Evolutionary conservation across 1,140 invertebrate species (phyloP).

Genomic region (Brachionus rubens): DNA sequence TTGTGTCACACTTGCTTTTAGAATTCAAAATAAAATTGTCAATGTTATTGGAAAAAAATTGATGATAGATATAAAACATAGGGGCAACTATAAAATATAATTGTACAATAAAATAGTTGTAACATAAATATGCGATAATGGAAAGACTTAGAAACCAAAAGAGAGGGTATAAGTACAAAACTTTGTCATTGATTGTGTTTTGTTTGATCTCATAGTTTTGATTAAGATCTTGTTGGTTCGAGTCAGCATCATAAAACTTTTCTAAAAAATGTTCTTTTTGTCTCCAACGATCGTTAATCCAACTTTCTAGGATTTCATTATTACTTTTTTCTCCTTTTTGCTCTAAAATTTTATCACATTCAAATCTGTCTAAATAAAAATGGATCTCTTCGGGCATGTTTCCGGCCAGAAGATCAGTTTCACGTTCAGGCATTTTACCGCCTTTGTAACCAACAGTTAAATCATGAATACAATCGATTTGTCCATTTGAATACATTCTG

Average conservation of each 20-base stretch:
- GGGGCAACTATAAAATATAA: neutral
- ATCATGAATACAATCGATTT: conserved; percentile 39
- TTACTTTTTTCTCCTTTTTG: neutral
- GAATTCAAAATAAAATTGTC: conserved; percentile 20
- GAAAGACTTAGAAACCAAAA: neutral
- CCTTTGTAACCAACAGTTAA: conserved; percentile 36
- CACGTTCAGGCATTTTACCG: conserved; percentile 17
- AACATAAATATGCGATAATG: neutral
- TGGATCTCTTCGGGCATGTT: conserved; percentile 36
- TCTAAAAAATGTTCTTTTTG: conserved; percentile 33
- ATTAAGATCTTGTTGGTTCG: neutral
- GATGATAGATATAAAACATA: conserved; percentile 13
- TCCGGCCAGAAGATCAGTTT: conserved; percentile 6
- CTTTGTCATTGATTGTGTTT: neutral
- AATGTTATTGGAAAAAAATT: conserved; percentile 9
- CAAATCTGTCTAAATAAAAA: conserved; percentile 16
- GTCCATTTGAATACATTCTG: conserved; percentile 66
- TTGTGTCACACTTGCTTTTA: neutral
- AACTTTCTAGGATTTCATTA: conserved; percentile 1
- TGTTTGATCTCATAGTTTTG: neutral
- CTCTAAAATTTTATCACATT: conserved; percentile 7
- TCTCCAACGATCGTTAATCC: conserved; percentile 21
- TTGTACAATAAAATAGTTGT: neutral
- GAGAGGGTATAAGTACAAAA: neutral
- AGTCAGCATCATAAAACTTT: too few species aligned